A percentile compares a stretch with the other conserved stretches of the same genome.
phyloP scores from a whole-genome alignment of 1,140 invertebrate species.

The Drosophila guanche region DNA sequence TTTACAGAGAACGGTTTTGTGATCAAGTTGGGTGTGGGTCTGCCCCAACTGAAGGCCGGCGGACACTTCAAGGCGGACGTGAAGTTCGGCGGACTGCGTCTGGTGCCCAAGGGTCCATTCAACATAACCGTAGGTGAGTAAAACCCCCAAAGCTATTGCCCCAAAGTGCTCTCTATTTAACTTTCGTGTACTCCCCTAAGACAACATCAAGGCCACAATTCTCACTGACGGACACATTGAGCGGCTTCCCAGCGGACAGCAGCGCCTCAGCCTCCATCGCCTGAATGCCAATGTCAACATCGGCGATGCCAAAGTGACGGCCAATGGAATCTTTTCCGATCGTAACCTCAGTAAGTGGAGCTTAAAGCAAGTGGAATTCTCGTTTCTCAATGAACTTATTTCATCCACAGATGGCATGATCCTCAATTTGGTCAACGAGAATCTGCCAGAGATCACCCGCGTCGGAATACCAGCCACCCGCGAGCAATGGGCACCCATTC shows the following conservation, averaged over 20 bases:
- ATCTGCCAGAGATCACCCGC: constrained; percentile 76
- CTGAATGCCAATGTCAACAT: constrained; percentile 77
- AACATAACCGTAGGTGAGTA: constrained; percentile 78
- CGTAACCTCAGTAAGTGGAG: constrained; percentile 72
- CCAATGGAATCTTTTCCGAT: constrained; percentile 80
- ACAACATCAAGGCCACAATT: constrained; percentile 75
- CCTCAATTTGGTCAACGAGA: constrained; percentile 81
- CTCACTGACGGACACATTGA: constrained; percentile 74
- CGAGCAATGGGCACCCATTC: constrained; percentile 80
- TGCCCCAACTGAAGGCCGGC: constrained; percentile 72
- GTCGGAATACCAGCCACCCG: constrained; percentile 81
- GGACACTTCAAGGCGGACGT: constrained; percentile 83
- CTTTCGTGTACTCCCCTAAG: constrained; percentile 16
- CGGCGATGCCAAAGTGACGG: constrained; percentile 68
- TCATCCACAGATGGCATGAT: constrained; percentile 72
- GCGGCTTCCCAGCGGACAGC: constrained; percentile 52
- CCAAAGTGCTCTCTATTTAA: neutral
- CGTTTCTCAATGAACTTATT: neutral
- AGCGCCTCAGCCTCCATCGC: constrained; percentile 67
- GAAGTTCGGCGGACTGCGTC: constrained; percentile 79
- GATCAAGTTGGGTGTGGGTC: constrained; percentile 67
- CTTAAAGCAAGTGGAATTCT: too few relatives aligned
- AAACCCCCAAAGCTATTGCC: neutral
- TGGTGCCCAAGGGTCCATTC: constrained; percentile 82
- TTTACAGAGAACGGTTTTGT: constrained; percentile 70